Percentiles rank a stretch among this genome's conserved stretches.
These are phyloP conservation scores for Betta splendens DNA, from an alignment of 2,797 vertebrate genomes.

Conservation along the genomic window DNA sequence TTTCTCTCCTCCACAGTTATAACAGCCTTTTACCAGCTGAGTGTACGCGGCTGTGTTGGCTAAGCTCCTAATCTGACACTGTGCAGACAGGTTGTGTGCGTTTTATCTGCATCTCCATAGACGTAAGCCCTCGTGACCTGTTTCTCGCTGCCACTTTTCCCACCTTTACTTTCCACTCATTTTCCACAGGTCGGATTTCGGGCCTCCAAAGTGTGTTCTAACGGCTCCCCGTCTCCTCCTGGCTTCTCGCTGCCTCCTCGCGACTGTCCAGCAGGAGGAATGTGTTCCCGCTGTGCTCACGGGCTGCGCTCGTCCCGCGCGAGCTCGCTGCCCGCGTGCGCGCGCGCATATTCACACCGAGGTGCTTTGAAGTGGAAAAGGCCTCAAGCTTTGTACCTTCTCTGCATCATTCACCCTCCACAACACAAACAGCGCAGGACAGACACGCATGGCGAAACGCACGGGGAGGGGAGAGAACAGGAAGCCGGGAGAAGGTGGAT, in stretches of 20 bases:
- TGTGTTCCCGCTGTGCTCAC: constrained; percentile 55
- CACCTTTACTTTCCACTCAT: constrained; percentile 22
- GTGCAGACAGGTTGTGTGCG: constrained; percentile 20
- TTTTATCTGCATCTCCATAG: neutral
- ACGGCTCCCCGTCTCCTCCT: constrained; percentile 30
- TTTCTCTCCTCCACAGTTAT: constrained; percentile 12
- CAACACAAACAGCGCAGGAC: constrained; percentile 65
- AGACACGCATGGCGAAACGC: constrained; percentile 33
- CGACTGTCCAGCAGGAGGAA: constrained; percentile 45
- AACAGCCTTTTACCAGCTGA: too few species aligned
- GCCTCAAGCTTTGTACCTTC: constrained; percentile 78
- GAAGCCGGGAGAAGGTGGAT: constrained; percentile 29
- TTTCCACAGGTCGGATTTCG: constrained; percentile 18
- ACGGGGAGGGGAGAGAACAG: constrained; percentile 7
- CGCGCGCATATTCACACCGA: constrained; percentile 52
- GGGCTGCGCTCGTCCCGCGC: constrained; percentile 62
- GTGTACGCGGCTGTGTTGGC: neutral
- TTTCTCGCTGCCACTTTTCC: constrained; percentile 10
- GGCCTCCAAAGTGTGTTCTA: constrained; percentile 25
- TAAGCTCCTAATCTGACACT: constrained; percentile 9
- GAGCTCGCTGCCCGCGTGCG: constrained; percentile 66
- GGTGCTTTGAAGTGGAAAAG: constrained; percentile 78
- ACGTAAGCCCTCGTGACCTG: constrained; percentile 2
- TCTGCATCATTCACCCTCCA: constrained; percentile 77
- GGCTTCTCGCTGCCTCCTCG: constrained; percentile 14